Conservation (phyloP, 2,888 invertebrate genomes). For the Stramonita haemastoma region DNA sequence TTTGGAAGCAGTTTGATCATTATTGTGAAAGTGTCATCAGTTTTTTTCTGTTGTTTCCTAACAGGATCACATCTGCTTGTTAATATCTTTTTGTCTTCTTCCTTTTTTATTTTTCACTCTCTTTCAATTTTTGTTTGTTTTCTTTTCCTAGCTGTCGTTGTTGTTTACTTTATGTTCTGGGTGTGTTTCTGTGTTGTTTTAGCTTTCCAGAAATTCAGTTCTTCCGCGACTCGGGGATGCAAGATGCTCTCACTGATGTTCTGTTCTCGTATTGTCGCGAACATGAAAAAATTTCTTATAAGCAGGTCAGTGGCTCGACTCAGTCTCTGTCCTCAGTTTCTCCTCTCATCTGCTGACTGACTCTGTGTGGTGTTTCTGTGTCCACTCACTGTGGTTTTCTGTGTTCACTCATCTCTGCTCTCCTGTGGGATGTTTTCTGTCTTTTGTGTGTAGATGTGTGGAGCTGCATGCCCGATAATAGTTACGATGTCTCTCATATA, state of each 20-base stretch:
- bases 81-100: not conserved
- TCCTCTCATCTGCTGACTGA: not conserved
- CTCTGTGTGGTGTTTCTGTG: no score
- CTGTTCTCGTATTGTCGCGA: conserved; percentile 82
- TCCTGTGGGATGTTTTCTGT: not conserved
- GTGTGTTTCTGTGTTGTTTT: conserved; percentile 50
- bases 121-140: conserved; percentile 14
- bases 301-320: conserved; percentile 80
- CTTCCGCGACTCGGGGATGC: conserved; percentile 85
- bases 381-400: not conserved
- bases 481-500: no score
- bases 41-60: no score
- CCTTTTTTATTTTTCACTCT: not conserved
- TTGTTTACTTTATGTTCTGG: conserved; percentile 33
- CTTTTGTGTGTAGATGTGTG: not conserved
- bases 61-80: no score
- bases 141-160: conserved; percentile 10
- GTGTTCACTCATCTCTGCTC: not conserved
- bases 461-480: not conserved
- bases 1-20: no score
- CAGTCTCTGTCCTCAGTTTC: not conserved
- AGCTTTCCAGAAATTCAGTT: conserved; percentile 88
- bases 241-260: conserved; percentile 85
- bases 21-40: no score
- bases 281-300: conserved; percentile 85